Evolutionary conservation across 1,140 invertebrate species (phyloP).

Genomic region (Acyrthosiphon pisum): DNA sequence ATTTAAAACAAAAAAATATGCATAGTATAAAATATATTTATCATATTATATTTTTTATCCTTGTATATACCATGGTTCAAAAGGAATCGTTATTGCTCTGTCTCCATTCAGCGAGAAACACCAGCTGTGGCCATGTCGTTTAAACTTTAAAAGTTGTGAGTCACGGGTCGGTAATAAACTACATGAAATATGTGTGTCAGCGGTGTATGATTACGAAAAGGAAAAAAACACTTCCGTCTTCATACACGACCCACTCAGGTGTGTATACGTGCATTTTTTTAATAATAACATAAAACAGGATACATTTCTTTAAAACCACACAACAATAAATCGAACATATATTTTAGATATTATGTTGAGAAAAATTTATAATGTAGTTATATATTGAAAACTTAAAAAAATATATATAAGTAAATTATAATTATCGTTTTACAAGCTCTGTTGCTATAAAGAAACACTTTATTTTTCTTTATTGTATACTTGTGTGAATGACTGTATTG

Average conservation of each 20-base stretch:
- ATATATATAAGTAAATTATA: too few relatives aligned
- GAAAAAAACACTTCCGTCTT: neutral
- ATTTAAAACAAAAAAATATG: neutral
- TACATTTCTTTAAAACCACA: neutral
- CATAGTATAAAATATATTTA: neutral
- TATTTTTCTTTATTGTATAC: neutral
- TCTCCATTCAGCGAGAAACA: neutral
- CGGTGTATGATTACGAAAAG: neutral
- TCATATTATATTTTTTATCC: neutral
- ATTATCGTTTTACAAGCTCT: too few relatives aligned
- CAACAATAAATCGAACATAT: neutral
- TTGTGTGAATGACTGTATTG: neutral
- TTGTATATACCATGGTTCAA: neutral
- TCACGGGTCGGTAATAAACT: neutral
- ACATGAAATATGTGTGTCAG: neutral
- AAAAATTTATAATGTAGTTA: neutral
- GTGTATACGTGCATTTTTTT: neutral
- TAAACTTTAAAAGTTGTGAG: neutral
- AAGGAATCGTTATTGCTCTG: neutral
- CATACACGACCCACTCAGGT: neutral
- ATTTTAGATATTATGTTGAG: neutral
- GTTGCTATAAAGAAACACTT: neutral
- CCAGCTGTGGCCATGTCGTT: neutral
- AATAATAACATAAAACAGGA: neutral
- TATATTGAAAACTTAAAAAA: neutral